These are phyloP conservation scores for Cerceris ruficornis DNA, from an alignment of 2,888 invertebrate species.

Conservation along the genomic window DNA sequence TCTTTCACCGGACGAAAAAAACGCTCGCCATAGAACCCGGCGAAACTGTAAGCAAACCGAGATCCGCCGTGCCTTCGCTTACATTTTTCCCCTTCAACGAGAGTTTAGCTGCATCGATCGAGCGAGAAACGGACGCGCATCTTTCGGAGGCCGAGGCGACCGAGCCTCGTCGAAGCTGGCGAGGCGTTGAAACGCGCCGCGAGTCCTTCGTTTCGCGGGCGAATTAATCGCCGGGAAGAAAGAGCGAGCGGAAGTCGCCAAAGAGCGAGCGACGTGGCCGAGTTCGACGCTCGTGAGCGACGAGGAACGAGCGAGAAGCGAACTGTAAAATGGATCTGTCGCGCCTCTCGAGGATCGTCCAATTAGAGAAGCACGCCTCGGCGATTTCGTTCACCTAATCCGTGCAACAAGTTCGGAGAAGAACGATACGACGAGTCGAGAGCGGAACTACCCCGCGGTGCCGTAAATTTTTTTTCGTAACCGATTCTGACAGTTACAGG, in stretches of 20 bases:
- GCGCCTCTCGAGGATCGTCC: background rate
- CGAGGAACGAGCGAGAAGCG: background rate
- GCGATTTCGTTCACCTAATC: background rate
- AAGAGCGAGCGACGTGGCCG: too few relatives aligned
- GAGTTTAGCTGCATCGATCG: conserved; percentile 36
- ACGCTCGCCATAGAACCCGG: background rate
- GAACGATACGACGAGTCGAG: background rate
- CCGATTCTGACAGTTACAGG: background rate
- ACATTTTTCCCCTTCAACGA: background rate
- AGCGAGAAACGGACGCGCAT: conserved; percentile 16
- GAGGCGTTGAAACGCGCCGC: too few relatives aligned
- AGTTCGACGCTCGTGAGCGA: background rate
- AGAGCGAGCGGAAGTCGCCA: too few relatives aligned
- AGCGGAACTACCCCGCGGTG: background rate
- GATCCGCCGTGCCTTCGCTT: too few relatives aligned
- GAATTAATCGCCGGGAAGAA: too few relatives aligned
- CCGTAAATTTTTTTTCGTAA: background rate
- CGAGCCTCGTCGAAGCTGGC: too few relatives aligned
- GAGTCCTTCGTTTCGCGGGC: too few relatives aligned
- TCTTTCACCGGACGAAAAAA: conserved; percentile 20
- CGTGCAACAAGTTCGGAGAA: conserved; percentile 14
- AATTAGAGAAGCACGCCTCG: background rate
- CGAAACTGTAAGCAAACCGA: too few relatives aligned
- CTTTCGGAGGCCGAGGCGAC: too few relatives aligned
- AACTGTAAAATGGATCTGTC: background rate